These are phyloP conservation scores for Microchirus variegatus DNA, from an alignment of 2,797 vertebrate genomes.

Conservation along the genomic window DNA sequence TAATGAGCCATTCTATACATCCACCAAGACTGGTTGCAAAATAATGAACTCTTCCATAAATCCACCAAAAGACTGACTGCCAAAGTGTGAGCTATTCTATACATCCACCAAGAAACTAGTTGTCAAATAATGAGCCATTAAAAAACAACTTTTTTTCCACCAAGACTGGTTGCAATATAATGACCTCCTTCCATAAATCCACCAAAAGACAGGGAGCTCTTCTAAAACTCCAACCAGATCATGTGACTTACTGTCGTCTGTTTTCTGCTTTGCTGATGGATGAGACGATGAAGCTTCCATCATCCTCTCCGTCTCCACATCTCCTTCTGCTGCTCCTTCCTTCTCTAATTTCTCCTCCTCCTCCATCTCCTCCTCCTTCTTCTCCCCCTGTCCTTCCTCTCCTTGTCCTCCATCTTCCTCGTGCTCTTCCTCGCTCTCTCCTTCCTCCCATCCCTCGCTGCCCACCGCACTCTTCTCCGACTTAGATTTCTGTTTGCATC, in stretches of 20 bases:
- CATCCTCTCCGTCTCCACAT: conserved; percentile 68
- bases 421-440: conserved; percentile 73
- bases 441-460: conserved; percentile 74
- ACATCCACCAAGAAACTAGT: too few species aligned
- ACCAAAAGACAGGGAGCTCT: too few species aligned
- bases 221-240: conserved; percentile 18
- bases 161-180: too few species aligned
- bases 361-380: conserved; percentile 2
- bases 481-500: conserved; percentile 51
- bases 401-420: conserved; percentile 46
- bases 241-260: conserved; percentile 77
- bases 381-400: conserved; percentile 52
- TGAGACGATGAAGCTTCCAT: conserved; percentile 81
- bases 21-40: too few species aligned
- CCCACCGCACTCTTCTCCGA: conserved; percentile 59
- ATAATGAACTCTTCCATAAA: too few species aligned
- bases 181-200: too few species aligned
- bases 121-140: too few species aligned
- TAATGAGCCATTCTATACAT: too few species aligned
- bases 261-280: conserved; percentile 83
- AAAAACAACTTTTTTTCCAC: too few species aligned
- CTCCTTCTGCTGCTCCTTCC: conserved; percentile 64
- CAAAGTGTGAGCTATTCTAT: too few species aligned
- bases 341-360: conserved; percentile 57
- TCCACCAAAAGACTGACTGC: too few species aligned